These are phyloP conservation scores for Paedocypris sp. DNA, from an alignment of 2,113 vertebrate genomes.

Conservation along the genomic window DNA sequence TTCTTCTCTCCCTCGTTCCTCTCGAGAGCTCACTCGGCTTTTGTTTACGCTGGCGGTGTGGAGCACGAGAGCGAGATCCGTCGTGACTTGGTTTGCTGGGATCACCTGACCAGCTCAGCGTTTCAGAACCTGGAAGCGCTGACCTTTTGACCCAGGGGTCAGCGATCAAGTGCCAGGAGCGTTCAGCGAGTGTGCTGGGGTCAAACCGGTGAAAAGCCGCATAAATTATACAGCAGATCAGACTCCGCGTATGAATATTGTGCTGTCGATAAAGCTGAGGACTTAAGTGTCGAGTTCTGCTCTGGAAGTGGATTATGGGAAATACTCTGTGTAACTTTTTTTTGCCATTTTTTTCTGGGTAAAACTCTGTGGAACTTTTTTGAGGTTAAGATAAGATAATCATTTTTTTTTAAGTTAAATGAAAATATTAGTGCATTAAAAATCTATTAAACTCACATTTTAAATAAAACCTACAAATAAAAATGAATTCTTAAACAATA, in stretches of 20 bases:
- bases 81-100: not conserved
- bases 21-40: conserved; percentile 15
- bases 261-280: no score
- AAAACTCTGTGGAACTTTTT: no score
- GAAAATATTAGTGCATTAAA: no score
- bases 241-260: not conserved
- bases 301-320: not conserved
- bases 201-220: not conserved
- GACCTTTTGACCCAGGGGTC: conserved; percentile 27
- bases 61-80: conserved; percentile 1
- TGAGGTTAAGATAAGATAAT: no score
- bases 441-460: no score
- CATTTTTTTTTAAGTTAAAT: no score
- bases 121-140: conserved; percentile 5
- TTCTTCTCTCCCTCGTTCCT: conserved; percentile 16
- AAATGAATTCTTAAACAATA: no score
- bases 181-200: not conserved
- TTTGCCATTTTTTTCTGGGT: no score
- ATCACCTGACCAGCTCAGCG: not conserved
- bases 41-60: conserved; percentile 22
- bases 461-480: no score
- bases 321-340: no score
- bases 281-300: no score
- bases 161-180: not conserved
- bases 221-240: conserved; percentile 33